Evolutionary conservation across 2,888 invertebrate species (phyloP), one percentile per base, ranked within the genome.

Genomic region (Quadroppia sp.): DNA sequence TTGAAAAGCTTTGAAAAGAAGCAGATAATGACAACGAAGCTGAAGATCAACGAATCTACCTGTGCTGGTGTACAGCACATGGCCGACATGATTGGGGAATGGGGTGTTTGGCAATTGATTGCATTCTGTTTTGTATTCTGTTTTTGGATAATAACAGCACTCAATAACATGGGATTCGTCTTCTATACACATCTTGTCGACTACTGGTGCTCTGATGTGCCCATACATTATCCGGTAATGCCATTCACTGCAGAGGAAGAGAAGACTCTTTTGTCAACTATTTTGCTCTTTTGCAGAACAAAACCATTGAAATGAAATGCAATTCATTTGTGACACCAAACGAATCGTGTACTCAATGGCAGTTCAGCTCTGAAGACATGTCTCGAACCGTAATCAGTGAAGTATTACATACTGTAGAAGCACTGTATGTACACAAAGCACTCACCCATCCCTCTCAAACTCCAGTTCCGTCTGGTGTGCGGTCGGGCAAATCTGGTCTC

Each of bases 381-480:
- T 30, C n/a, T 6, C 2, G 25, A 25, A 23, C 71, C 3, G 20
- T 71, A 28, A 53, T 71, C 9, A 53, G 20, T 48, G 71, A 71
- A 48, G 71, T 71, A 53, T n/a, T n/a, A n/a, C n/a, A n/a, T n/a
- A n/a, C n/a, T n/a, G n/a, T n/a, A n/a, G n/a, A n/a, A n/a, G n/a
- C n/a, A n/a, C n/a, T n/a, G n/a, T n/a, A n/a, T n/a, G n/a, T n/a
- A n/a, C n/a, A n/a, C n/a, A n/a, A n/a, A n/a, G n/a, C n/a, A n/a
- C n/a, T n/a, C n/a, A n/a, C n/a, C n/a, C n/a, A n/a, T n/a, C n/a
- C n/a, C n/a, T n/a, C n/a, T n/a, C n/a, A n/a, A n/a, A n/a, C n/a
- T n/a, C 50, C 4, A 71, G 71, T 71, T 48, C 13, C 28, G 53
- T 48, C 45, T 71, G 28, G 53, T 53, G 3, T 71, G 71, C 28